Evolutionary conservation across 1,140 invertebrate genomes (phyloP).

Genomic region (Plutomurus gul): DNA sequence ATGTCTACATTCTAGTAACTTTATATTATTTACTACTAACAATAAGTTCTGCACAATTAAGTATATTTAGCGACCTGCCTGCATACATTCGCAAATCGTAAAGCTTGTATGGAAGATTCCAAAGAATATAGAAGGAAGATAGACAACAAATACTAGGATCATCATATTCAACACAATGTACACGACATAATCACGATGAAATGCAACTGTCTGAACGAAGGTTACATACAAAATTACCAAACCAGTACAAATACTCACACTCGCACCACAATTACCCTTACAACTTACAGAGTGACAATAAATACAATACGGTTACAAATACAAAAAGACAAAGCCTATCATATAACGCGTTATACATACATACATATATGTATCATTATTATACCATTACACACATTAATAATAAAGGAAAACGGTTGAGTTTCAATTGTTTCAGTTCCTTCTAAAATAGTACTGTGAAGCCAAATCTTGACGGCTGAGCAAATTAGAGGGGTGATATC

Average conservation of each 20-base stretch:
- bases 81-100: constrained; percentile 3
- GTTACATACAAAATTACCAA: not conserved
- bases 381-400: not conserved
- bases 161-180: not conserved
- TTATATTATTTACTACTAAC: not conserved
- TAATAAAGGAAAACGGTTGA: constrained; percentile 11
- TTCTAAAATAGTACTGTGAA: constrained; percentile 15
- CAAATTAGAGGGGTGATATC: not conserved
- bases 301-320: too few relatives aligned
- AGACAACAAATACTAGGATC: not conserved
- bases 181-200: not conserved
- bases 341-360: too few relatives aligned
- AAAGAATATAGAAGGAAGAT: constrained; percentile 2
- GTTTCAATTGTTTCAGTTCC: constrained; percentile 8
- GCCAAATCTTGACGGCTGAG: constrained; percentile 21
- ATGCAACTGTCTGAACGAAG: not conserved
- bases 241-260: not conserved
- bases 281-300: too few relatives aligned
- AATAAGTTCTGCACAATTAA: constrained; percentile 3
- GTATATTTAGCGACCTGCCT: too few relatives aligned
- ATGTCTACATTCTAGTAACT: too few relatives aligned
- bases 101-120: constrained; percentile 16
- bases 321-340: too few relatives aligned
- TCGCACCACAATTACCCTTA: not conserved
- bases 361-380: too few relatives aligned